phyloP scores from a whole-genome alignment of 2,113 vertebrate genomes.

The Macquaria ambigua region DNA sequence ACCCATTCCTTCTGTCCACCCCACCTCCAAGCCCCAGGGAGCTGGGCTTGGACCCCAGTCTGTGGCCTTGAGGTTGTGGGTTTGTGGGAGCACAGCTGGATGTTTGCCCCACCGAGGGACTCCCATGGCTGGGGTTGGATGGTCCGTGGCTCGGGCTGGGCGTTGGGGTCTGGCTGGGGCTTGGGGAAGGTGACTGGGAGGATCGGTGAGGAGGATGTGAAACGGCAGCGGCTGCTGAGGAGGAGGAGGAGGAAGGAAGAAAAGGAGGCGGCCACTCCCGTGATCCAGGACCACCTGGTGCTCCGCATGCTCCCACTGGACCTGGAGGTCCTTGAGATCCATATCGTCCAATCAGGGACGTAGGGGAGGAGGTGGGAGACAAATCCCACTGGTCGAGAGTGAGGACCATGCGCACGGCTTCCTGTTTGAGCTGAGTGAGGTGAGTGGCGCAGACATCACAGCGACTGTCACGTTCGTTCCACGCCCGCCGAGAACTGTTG shows the following conservation, averaged over 20 bases:
- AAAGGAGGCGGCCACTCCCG: slow-evolving; percentile 74
- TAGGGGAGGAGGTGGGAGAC: slow-evolving; percentile 92
- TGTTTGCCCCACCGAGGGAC: slow-evolving; percentile 59
- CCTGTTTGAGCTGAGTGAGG: slow-evolving; percentile 96
- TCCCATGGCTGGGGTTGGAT: slow-evolving; percentile 59
- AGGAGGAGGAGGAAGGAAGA: slow-evolving; percentile 62
- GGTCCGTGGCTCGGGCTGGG: slow-evolving; percentile 73
- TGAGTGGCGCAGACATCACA: slow-evolving; percentile 96
- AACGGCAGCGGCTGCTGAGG: slow-evolving; percentile 50
- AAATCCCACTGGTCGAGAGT: slow-evolving; percentile 89
- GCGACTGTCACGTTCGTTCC: slow-evolving; percentile 96
- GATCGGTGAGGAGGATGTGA: slow-evolving; percentile 71
- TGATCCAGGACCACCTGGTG: slow-evolving; percentile 52
- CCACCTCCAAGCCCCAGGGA: slow-evolving; percentile 91
- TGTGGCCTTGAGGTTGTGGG: slow-evolving; percentile 79
- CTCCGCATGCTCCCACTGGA: slow-evolving; percentile 51
- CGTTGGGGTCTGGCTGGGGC: slow-evolving; percentile 73
- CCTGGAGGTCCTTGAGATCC: slow-evolving; percentile 59
- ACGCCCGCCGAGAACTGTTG: slow-evolving; percentile 92
- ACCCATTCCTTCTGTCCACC: slow-evolving; percentile 90
- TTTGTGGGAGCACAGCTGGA: slow-evolving; percentile 48
- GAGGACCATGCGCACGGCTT: slow-evolving; percentile 96
- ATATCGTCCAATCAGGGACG: slow-evolving; percentile 80
- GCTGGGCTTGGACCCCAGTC: slow-evolving; percentile 92
- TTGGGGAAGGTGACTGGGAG: slow-evolving; percentile 80